A percentile compares a stretch with the other conserved stretches of the same genome.
phyloP scores from a whole-genome alignment of 2,888 invertebrate species.

The Phyllotreta cruciferae region DNA sequence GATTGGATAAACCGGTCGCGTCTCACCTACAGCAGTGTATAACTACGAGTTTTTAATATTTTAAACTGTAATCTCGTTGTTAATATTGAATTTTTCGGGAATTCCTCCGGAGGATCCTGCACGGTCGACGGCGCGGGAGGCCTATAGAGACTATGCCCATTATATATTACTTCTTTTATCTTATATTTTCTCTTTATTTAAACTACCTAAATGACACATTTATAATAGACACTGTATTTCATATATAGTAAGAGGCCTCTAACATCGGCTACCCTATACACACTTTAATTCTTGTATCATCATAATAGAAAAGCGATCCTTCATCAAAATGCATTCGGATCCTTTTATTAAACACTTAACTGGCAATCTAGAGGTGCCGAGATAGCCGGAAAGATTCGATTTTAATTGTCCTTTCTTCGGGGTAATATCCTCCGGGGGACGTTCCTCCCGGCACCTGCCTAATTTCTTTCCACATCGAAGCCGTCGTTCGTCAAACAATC shows the following conservation, averaged over 20 bases:
- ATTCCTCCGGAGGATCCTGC: slow-evolving; percentile 43
- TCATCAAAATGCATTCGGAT: background rate
- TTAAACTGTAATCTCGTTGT: slow-evolving; percentile 57
- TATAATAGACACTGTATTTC: no score
- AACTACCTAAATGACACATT: no score
- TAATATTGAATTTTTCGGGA: slow-evolving; percentile 55
- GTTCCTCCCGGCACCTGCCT: slow-evolving; percentile 2
- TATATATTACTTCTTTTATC: no score
- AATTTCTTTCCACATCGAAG: slow-evolving; percentile 5
- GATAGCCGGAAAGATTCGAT: slow-evolving; percentile 1
- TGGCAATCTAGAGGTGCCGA: slow-evolving; percentile 1
- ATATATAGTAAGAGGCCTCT: no score
- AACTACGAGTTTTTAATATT: slow-evolving; percentile 55
- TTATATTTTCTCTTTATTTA: no score
- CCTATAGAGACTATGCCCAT: no score
- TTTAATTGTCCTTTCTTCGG: slow-evolving; percentile 9
- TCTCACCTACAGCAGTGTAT: slow-evolving; percentile 58
- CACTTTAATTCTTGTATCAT: background rate
- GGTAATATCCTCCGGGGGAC: background rate
- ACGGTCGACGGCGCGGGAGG: no score
- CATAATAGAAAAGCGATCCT: background rate
- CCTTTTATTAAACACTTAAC: background rate
- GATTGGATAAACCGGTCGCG: slow-evolving; percentile 45
- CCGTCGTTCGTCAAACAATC: slow-evolving; percentile 6
- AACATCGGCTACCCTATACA: no score